A percentile compares a stretch with the other conserved stretches of the same genome.
Conservation (phyloP, 2,113 vertebrate species). For the Cavia porcellus region DNA sequence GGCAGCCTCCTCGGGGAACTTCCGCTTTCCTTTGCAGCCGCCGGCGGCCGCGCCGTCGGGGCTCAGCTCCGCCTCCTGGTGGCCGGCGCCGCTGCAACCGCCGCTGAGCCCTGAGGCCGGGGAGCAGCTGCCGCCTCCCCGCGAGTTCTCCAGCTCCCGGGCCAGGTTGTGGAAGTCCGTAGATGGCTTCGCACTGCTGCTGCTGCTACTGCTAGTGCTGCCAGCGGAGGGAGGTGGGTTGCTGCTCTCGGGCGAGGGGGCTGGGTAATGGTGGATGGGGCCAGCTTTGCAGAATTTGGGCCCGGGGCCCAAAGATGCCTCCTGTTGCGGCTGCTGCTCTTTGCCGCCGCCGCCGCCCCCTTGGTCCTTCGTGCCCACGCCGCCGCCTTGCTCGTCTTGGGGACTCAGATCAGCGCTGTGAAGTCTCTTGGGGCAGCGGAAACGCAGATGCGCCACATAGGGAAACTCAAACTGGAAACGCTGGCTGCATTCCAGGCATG, state of each 20-base stretch:
- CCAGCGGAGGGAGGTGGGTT: slow-evolving; percentile 69
- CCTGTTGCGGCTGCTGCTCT: slow-evolving; percentile 86
- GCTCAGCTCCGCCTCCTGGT: slow-evolving; percentile 79
- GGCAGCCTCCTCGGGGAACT: slow-evolving; percentile 86
- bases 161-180: slow-evolving; percentile 98
- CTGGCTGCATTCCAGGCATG: slow-evolving; percentile 96
- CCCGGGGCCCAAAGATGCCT: slow-evolving; percentile 66
- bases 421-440: slow-evolving; percentile 96
- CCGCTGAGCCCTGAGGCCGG: slow-evolving; percentile 51
- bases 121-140: slow-evolving; percentile 76
- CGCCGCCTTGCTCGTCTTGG: slow-evolving; percentile 85
- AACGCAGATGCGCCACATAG: slow-evolving; percentile 95
- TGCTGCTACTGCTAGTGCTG: slow-evolving; percentile 47
- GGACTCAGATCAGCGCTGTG: slow-evolving; percentile 85
- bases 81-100: slow-evolving; percentile 46
- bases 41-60: slow-evolving; percentile 61
- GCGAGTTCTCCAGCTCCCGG: slow-evolving; percentile 94
- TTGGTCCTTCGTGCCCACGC: slow-evolving; percentile 83
- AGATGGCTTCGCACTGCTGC: slow-evolving; percentile 90
- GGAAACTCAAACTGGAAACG: slow-evolving; percentile 98
- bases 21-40: slow-evolving; percentile 88
- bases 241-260: slow-evolving; percentile 68
- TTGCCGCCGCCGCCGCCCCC: slow-evolving; percentile 82
- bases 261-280: slow-evolving; percentile 81
- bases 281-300: slow-evolving; percentile 84